Evolutionary conservation across 1,140 invertebrate genomes (phyloP).

Genomic region (Cepaea nemoralis): DNA sequence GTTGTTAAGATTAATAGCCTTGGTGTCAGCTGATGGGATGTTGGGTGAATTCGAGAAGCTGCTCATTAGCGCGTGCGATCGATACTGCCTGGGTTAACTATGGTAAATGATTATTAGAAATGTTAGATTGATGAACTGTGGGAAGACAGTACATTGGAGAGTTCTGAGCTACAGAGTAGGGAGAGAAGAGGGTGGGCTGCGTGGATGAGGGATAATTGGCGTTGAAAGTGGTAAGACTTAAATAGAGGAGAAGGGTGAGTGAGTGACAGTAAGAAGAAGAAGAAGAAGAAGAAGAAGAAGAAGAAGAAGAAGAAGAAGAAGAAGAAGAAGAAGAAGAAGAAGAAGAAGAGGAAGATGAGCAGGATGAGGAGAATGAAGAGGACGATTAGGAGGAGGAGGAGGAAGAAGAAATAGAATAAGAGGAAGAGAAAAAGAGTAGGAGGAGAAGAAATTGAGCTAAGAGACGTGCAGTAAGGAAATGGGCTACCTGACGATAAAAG

Average conservation of each 20-base stretch:
- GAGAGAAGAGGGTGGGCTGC: neutral
- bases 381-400: slow-evolving; percentile 9
- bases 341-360: slow-evolving; percentile 18
- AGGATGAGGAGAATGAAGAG: slow-evolving; percentile 9
- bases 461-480: no score
- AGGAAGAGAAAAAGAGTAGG: slow-evolving; percentile 18
- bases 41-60: no score
- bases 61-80: no score
- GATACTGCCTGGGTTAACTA: no score
- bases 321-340: slow-evolving; percentile 13
- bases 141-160: no score
- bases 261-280: neutral
- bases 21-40: no score
- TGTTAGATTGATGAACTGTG: no score
- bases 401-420: slow-evolving; percentile 21
- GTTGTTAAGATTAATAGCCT: no score
- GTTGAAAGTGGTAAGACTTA: neutral
- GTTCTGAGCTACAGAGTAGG: no score
- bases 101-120: no score
- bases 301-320: neutral
- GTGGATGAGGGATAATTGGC: neutral
- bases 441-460: neutral
- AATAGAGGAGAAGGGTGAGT: neutral
- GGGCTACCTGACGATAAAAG: no score
- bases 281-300: neutral